These are phyloP conservation scores for Poeciliopsis turneri DNA, from an alignment of 2,797 vertebrate genomes.

Conservation along the genomic window DNA sequence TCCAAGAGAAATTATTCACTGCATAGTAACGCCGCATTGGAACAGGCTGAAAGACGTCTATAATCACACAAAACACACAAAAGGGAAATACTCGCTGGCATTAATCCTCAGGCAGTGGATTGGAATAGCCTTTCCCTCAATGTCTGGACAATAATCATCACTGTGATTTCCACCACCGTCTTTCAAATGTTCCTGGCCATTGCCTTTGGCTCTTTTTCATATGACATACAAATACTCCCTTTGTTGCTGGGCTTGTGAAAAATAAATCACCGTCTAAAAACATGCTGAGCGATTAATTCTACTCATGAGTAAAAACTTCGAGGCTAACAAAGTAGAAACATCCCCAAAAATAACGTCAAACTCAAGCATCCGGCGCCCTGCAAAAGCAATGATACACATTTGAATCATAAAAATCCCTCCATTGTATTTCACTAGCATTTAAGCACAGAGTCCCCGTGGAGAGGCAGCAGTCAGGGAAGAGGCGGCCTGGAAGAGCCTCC, in stretches of 20 bases:
- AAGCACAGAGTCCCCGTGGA: neutral
- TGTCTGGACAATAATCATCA: slow-evolving; percentile 65
- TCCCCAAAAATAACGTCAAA: slow-evolving; percentile 41
- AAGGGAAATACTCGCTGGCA: slow-evolving; percentile 70
- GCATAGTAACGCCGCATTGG: slow-evolving; percentile 56
- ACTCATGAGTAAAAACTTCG: slow-evolving; percentile 8
- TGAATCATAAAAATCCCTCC: neutral
- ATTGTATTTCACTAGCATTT: neutral
- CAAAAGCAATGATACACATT: neutral
- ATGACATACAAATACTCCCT: slow-evolving; percentile 33
- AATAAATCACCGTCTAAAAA: slow-evolving; percentile 28
- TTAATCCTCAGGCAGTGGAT: slow-evolving; percentile 69
- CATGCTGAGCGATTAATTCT: slow-evolving; percentile 34
- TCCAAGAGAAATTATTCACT: slow-evolving; percentile 46
- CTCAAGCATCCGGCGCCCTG: slow-evolving; percentile 6
- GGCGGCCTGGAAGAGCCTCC: neutral
- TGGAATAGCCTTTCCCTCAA: slow-evolving; percentile 51
- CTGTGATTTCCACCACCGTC: slow-evolving; percentile 58
- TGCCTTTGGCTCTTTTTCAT: slow-evolving; percentile 40
- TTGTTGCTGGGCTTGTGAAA: slow-evolving; percentile 37
- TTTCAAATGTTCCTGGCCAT: slow-evolving; percentile 55
- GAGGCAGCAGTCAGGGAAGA: neutral
- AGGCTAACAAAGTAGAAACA: slow-evolving; percentile 18
- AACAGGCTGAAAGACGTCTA: slow-evolving; percentile 50
- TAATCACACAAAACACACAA: slow-evolving; percentile 39